Evolutionary conservation across 2,113 vertebrate genomes (phyloP), one percentile per base, ranked within the genome.

Genomic region (Lepus europaeus): DNA sequence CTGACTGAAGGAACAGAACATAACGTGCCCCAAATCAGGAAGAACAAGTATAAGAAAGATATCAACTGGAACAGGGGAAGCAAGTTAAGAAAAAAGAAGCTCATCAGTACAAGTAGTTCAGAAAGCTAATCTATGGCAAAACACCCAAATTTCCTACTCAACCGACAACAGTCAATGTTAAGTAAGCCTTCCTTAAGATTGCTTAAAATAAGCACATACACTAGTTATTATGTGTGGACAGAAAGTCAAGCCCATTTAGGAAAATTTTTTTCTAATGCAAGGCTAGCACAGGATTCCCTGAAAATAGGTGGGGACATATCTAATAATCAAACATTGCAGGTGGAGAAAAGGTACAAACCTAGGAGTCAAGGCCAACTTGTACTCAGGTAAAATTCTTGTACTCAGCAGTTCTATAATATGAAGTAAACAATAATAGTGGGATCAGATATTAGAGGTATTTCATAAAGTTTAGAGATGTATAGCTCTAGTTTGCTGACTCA

Each of bases 401-500:
- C 29, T 51, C 77, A 86, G 33, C 23, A 82, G 51, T 72, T 72
- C 77, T 84, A 74, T 56, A 49, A 4, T 53, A 45, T 25, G 45
- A 12, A 66, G 78, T 61, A 91, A 3, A 85, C 56, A 25, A 8
- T 63, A 92, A 80, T 76, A 72, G 5, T 68, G n/a, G 25, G 1
- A 27, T 82, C 23, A 72, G 72, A 27, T 84, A 79, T 74, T 94
- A 88, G 22, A 51, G 16, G n/a, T 20, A 61, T 61, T 70, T 95
- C 63, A 85, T 56, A 80, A 64, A 84, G 36, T 76, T 83, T 93
- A 80, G 39, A 59, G 23, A 80, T 56, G 29, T 2, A 27, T 22
- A n/a, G 66, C n/a, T 79, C 11, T 53, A 76, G 59, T 29, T 74
- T 93, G 72, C 22, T 80, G 45, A 87, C 4, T 39, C 12, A 36